phyloP scores from a whole-genome alignment of 2,888 invertebrate genomes.

The Thalpophila matura region DNA sequence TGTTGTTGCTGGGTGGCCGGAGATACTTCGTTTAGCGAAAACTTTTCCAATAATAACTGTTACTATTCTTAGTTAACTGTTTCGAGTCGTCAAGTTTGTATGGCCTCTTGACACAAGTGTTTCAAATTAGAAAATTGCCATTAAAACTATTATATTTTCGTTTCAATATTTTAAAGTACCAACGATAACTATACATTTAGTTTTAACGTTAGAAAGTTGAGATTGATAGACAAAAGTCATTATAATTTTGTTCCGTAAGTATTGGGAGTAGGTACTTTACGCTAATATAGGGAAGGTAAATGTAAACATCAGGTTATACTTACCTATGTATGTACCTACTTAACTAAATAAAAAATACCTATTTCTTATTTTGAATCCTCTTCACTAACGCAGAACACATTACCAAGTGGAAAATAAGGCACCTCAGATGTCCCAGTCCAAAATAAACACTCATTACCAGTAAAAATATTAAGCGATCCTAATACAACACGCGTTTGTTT shows the following conservation, averaged over 20 bases:
- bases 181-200: too few relatives aligned
- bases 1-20: background rate
- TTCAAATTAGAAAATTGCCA: background rate
- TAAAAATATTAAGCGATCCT: slow-evolving; percentile 16
- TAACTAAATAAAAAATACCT: background rate
- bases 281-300: background rate
- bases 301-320: background rate
- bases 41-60: slow-evolving; percentile 19
- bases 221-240: too few relatives aligned
- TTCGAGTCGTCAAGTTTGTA: slow-evolving; percentile 1
- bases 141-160: too few relatives aligned
- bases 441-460: slow-evolving; percentile 11
- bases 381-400: background rate
- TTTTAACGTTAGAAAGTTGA: too few relatives aligned
- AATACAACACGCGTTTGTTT: slow-evolving; percentile 13
- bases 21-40: background rate
- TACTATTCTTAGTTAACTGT: background rate
- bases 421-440: background rate
- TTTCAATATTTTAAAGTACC: too few relatives aligned
- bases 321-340: background rate
- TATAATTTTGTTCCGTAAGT: too few relatives aligned
- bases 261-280: too few relatives aligned
- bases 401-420: background rate
- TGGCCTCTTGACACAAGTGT: background rate
- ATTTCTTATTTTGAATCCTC: background rate